Base-by-base conservation (phyloP, 1,140 invertebrate species). In the Vanessa atalanta region DNA sequence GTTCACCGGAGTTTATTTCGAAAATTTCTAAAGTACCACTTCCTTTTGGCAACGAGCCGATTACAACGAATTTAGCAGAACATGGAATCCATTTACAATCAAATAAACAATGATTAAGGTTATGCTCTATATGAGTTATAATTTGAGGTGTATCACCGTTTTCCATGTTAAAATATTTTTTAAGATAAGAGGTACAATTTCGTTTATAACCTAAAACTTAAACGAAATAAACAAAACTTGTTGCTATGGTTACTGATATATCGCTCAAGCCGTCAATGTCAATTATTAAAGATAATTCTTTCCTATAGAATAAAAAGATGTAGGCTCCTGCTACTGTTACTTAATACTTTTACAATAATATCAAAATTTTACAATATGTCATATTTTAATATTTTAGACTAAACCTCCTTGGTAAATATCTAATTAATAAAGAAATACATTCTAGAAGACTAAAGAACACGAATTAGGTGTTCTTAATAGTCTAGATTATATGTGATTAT, bases 21-120 rank as follows among this genome's bases (percentile, higher is more conserved):
- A 96, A 98, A n/a, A 98, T 95, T 93, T 99, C 96, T 77, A 99
- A 91, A 16, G 97, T 95, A 0, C 98, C 98, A 48, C 95, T 96
- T 65, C 97, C 97, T 84, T 95, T 95, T 2, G 98, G 95, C 87
- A 96, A 94, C 60, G 95, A 96, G n/a, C 98, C 98, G 50, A 99
- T 93, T 37, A 96, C 95, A 70, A 98, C 95, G 90, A 99, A 97
- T 91, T 98, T 98, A 0, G 98, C 96, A 12, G 97, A 98, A 80
- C 96, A 96, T 1, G 98, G 98, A 82, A 99, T 96, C 98, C 98
- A 99, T 93, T 97, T 97, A n/a, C 95, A 94, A 85, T 99, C 98
- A 89, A 98, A 98, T 16, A 98, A 85, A 8, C 97, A 97, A 92
- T 97, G 98, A 86, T 97, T 95, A 2, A 98, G 84, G 47, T 95